A percentile compares a stretch with the other conserved stretches of the same genome.
Evolutionary conservation across 2,888 invertebrate species (phyloP).

Genomic region (Chalcis sispes): DNA sequence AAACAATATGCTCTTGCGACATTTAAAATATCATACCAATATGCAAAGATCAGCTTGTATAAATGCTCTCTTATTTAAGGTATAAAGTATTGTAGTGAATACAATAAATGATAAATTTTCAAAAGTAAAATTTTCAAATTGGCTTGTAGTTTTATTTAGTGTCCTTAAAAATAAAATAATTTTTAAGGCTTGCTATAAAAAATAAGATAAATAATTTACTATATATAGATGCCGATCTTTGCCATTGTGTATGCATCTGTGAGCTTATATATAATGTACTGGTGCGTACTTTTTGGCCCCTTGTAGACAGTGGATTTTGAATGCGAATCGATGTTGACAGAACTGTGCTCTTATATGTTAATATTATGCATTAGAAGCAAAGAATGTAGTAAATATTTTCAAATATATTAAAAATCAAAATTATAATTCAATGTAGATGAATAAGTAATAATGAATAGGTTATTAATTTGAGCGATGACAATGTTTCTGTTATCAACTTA

Average conservation of each 20-base stretch:
- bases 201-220: constrained; percentile 23
- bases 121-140: background rate
- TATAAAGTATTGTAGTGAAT: background rate
- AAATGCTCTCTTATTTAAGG: constrained; percentile 29
- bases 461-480: constrained; percentile 45
- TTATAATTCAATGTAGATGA: constrained; percentile 38
- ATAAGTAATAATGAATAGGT: constrained; percentile 39
- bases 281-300: constrained; percentile 42
- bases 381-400: constrained; percentile 52
- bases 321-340: constrained; percentile 53
- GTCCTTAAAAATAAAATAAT: constrained; percentile 37
- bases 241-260: constrained; percentile 47
- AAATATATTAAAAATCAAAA: constrained; percentile 49
- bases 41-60: constrained; percentile 32
- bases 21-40: constrained; percentile 41
- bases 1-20: constrained; percentile 39
- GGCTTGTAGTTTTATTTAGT: constrained; percentile 19
- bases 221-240: constrained; percentile 39
- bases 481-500: constrained; percentile 48
- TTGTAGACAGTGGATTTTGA: constrained; percentile 48
- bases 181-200: constrained; percentile 36
- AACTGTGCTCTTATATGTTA: constrained; percentile 55
- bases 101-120: constrained; percentile 7
- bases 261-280: constrained; percentile 50
- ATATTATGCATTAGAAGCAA: constrained; percentile 43